Base-by-base conservation (phyloP, 30 jellyfish, hydroid and myxozoan species). In the Pelagia noctiluca region DNA sequence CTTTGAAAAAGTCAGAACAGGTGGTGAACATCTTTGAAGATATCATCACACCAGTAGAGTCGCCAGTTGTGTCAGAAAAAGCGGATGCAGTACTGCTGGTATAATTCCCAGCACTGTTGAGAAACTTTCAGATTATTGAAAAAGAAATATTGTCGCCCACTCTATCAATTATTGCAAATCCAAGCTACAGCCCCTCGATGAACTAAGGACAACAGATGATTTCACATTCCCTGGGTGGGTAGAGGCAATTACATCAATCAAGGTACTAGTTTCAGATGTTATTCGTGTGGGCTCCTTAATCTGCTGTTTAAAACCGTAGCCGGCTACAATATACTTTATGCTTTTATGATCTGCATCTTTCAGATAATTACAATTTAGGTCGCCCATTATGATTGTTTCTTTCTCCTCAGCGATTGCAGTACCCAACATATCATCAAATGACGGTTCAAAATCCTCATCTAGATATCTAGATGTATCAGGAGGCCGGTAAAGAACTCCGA, bases 311-410 rank as follows among this genome's bases (percentile, higher is more conserved):
- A 77, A 52, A 16, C 79, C 64, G 36, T 77, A 28, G 63, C 69
- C 64, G 64, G 90, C 90, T 82, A 48, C 92, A 82, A 48, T 50
- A 82, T 69, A 66, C 53, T 69, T 79, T 66, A 79, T 63, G 90
- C 90, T 79, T 79, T 79, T 63, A 79, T 79, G 90, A 63, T 79
- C 83, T 63, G 83, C 83, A 79, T 79, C 90, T 79, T 79, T 79
- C 84, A 62, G 84, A 64, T 79, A 64, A 36, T 79, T 79, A 25
- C 83, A 76, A 46, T 79, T 63, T 79, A 79, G 35, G 79, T 68
- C 96, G 57, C 88, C 96, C 76, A 72, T 75, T 60, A 87, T 73
- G 76, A 76, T 87, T 36, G 91, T 85, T 87, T 87, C 90, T 48
- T 78, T 87, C 74, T 78, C 83, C 83, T 79, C 90, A 34, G 92